Evolutionary conservation across 2,888 invertebrate genomes (phyloP), one percentile per base, ranked within the genome.

Genomic region (Catocala nupta): DNA sequence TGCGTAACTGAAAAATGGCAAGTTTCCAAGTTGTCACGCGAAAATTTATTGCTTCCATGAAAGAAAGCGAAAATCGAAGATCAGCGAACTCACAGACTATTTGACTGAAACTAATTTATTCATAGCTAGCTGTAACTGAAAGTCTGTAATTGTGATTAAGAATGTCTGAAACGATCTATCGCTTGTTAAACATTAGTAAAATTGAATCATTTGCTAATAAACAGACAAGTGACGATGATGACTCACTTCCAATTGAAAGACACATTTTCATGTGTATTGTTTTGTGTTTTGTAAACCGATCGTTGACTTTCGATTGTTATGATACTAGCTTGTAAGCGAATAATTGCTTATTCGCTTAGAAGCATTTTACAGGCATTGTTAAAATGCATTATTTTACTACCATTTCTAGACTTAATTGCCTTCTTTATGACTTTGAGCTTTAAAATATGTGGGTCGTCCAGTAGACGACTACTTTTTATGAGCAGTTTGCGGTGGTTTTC

Each of bases 1-100:
- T 88, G 78, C 84, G 84, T 81, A 89, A 87, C 57, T 49, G 49
- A 55, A 68, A 82, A 82, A 84, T 90, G 90, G 89, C 89, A 84
- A 66, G 61, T 80, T 62, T 88, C 88, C 90, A 91, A 89, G 60
- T 73, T 78, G 81, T 81, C 84, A 77, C 63, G 65, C 68, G 71
- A 78, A 81, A 83, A 85, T 85, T 80, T 82, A 85, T 83, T 75
- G 70, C 80, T 83, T 84, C 80, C 82, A 81, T 84, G 84, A 85
- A 86, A 86, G 81, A 87, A 87, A 88, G 81, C 71, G 73, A 83
- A 82, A 83, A 84, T 76, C 73, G 69, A 75, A 73, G 80, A 83
- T 81, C 73, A 77, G 55, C 77, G 77, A 82, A 79, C 82, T 79
- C 71, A 71, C 77, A 71, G 54, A 60, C 65, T 65, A 71, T 69